Evolutionary conservation across 2,113 vertebrate species (phyloP), one percentile per base, ranked within the genome.

Genomic region (Sinocyclocheilus anshuiensis): DNA sequence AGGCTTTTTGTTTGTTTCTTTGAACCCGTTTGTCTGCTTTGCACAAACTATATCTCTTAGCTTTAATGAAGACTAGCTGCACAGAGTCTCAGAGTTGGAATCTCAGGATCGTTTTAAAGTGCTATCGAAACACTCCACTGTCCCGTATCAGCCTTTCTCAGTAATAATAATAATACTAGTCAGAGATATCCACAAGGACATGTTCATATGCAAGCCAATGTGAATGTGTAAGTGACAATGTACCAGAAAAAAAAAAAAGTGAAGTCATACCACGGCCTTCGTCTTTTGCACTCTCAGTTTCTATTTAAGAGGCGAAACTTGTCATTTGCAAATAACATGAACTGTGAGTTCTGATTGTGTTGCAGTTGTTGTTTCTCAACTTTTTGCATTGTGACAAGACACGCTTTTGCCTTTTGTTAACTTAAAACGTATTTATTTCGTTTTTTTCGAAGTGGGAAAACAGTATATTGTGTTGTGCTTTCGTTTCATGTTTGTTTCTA

Each of bases 341-440:
- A 29, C 75, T 86, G 77, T 42, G 82, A 83, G 63, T 87, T 83
- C 69, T 42, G 24, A 29, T 65, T 42, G 33, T 85, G 5, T 85
- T 81, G 75, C 75, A 65, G 4, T 80, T 78, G 16, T 29, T 13
- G 15, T 36, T 48, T 84, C 9, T 85, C 20, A 61, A 77, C 42
- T 16, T 84, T 85, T 81, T 72, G 87, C 82, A 83, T 87, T 87
- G 77, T 84, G 75, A 83, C 63, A 87, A 87, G 84, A 88, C 84
- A 84, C 84, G 76, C 83, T 90, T 87, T 89, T 90, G 90, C 89
- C 90, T 91, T 90, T 93, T 93, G 91, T 94, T 94, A 94, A 95
- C 90, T 96, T 94, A 95, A 95, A 88, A 92, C 87, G 59, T 94
- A 95, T 96, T 95, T 95, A 95, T 95, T 94, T 93, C 75, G 53